These are phyloP conservation scores for Ceratothoa steindachneri DNA, from an alignment of 2,888 invertebrate genomes.

Conservation along the genomic window DNA sequence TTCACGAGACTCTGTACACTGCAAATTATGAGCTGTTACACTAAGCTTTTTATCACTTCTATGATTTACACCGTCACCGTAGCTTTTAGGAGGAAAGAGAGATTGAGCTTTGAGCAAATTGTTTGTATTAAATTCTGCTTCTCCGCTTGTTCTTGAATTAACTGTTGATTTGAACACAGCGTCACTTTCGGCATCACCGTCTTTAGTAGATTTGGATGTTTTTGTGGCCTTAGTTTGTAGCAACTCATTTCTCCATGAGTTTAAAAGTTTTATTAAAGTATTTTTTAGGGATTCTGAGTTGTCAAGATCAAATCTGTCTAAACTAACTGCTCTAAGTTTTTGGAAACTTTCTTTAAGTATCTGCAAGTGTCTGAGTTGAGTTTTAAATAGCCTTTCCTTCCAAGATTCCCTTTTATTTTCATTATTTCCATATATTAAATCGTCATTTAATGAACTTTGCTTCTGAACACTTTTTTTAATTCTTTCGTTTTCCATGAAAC, in stretches of 20 bases:
- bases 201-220: background rate
- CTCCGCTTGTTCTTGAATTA: background rate
- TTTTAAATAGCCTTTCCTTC: conserved; percentile 64
- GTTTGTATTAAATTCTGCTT: no score
- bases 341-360: conserved; percentile 44
- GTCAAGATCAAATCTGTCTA: conserved; percentile 44
- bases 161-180: background rate
- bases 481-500: conserved; percentile 73
- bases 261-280: conserved; percentile 41
- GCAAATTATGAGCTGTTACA: conserved; percentile 25
- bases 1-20: conserved; percentile 54
- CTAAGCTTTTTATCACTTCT: conserved; percentile 16
- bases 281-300: conserved; percentile 70
- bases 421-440: conserved; percentile 63
- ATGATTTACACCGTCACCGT: conserved; percentile 17
- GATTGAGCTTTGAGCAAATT: conserved; percentile 5
- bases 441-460: conserved; percentile 82
- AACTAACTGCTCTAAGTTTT: conserved; percentile 41
- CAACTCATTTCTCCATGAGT: conserved; percentile 45
- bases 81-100: background rate
- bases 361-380: conserved; percentile 43
- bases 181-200: background rate
- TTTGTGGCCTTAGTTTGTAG: conserved; percentile 22
- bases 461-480: conserved; percentile 69
- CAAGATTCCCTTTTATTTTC: conserved; percentile 58